Conservation (phyloP, 64 coral and sea anemone genomes). For the Acropora yongei region DNA sequence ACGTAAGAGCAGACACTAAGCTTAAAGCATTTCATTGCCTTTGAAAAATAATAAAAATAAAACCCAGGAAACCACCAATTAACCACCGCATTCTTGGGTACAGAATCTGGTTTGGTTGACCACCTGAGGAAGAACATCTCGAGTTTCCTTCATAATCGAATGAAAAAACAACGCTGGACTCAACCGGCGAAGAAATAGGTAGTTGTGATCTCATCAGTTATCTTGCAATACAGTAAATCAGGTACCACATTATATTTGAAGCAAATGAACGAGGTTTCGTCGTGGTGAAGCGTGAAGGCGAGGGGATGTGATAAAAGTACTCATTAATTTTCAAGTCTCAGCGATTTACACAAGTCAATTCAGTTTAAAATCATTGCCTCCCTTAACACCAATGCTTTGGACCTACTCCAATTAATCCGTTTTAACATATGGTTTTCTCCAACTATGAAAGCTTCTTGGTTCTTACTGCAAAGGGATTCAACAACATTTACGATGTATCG, state of each 20-base stretch:
- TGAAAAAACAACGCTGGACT: not conserved
- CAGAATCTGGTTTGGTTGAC: not conserved
- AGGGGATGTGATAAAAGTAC: no score
- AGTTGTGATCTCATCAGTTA: not conserved
- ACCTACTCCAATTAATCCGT: constrained; percentile 22
- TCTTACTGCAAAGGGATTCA: not conserved
- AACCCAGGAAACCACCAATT: not conserved
- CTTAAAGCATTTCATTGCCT: not conserved
- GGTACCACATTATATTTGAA: no score
- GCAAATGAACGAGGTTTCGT: no score
- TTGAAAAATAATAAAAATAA: not conserved
- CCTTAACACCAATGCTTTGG: not conserved
- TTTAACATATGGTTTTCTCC: constrained; percentile 35
- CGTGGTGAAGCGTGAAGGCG: no score
- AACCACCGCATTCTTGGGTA: not conserved
- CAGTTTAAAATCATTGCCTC: not conserved
- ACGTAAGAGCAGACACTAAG: no score
- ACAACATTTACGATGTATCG: not conserved
- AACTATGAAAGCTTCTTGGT: not conserved
- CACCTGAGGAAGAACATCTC: constrained; percentile 11
- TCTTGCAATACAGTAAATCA: no score
- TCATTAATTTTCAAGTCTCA: no score
- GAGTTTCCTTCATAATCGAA: not conserved
- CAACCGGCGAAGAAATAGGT: not conserved
- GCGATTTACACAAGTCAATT: not conserved